These are phyloP conservation scores for Melitaea cinxia DNA, from an alignment of 1,140 invertebrate genomes.

Conservation along the genomic window DNA sequence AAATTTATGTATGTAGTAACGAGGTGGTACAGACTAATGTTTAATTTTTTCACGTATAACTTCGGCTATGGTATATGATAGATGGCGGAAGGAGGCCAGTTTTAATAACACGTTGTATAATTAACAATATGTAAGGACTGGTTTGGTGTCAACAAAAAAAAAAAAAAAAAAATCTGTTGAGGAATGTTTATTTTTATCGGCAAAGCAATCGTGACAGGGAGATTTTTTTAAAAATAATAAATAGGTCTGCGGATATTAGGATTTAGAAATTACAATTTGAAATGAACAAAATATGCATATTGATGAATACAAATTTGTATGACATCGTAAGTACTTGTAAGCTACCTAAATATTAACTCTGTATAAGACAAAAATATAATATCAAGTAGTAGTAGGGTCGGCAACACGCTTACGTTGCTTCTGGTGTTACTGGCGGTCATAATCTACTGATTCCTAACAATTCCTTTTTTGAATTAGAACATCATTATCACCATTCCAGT, in stretches of 20 bases:
- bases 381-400: too few relatives aligned
- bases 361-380: too few relatives aligned
- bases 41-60: too few relatives aligned
- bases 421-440: too few relatives aligned
- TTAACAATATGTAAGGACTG: too few relatives aligned
- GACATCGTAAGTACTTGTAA: background rate
- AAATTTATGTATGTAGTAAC: too few relatives aligned
- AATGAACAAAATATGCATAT: background rate
- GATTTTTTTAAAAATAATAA: background rate
- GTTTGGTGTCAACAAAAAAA: conserved; percentile 1
- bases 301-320: background rate
- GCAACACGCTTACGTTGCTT: too few relatives aligned
- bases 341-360: background rate
- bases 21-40: too few relatives aligned
- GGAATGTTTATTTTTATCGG: conserved; percentile 44
- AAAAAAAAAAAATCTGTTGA: conserved; percentile 43
- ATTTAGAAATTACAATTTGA: background rate
- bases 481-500: background rate
- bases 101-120: too few relatives aligned
- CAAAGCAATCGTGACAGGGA: conserved; percentile 2
- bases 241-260: background rate
- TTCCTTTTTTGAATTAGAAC: background rate
- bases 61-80: too few relatives aligned
- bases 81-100: too few relatives aligned
- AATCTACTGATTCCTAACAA: too few relatives aligned